Evolutionary conservation across 2,797 vertebrate genomes (phyloP).

Genomic region (Galagoides demidoff): DNA sequence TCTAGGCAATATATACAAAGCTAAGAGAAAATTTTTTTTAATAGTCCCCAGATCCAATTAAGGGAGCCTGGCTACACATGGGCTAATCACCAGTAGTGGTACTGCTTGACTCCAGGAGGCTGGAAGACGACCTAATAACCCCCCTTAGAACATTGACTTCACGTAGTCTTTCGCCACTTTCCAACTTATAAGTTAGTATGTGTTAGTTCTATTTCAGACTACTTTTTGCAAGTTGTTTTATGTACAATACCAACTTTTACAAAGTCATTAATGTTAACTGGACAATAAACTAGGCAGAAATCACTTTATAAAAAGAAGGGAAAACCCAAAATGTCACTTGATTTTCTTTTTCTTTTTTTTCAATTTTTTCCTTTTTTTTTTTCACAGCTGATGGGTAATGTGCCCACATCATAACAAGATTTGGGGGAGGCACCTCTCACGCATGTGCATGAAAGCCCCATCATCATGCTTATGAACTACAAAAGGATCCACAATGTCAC

Average conservation of each 20-base stretch:
- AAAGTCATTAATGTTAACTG: constrained; percentile 68
- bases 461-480: too few relatives aligned
- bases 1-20: constrained; percentile 67
- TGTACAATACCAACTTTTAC: constrained; percentile 85
- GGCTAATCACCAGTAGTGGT: background rate
- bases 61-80: background rate
- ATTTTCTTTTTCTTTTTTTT: too few relatives aligned
- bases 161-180: constrained; percentile 67
- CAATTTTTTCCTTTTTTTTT: too few relatives aligned
- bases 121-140: constrained; percentile 59
- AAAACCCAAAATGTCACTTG: constrained; percentile 83
- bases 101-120: constrained; percentile 27
- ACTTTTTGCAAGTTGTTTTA: constrained; percentile 82
- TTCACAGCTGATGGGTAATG: too few relatives aligned
- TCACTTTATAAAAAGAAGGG: constrained; percentile 72
- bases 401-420: too few relatives aligned
- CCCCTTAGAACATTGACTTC: constrained; percentile 62
- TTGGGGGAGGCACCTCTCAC: too few relatives aligned
- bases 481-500: constrained; percentile 76
- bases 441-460: too few relatives aligned
- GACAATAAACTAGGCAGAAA: constrained; percentile 78
- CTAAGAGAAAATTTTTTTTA: constrained; percentile 19
- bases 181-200: constrained; percentile 77
- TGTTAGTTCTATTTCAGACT: constrained; percentile 81
- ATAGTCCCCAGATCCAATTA: constrained; percentile 52